Evolutionary conservation across 35 echinoderm and acorn worm species (phyloP).

Genomic region (Stichopus chloronotus): DNA sequence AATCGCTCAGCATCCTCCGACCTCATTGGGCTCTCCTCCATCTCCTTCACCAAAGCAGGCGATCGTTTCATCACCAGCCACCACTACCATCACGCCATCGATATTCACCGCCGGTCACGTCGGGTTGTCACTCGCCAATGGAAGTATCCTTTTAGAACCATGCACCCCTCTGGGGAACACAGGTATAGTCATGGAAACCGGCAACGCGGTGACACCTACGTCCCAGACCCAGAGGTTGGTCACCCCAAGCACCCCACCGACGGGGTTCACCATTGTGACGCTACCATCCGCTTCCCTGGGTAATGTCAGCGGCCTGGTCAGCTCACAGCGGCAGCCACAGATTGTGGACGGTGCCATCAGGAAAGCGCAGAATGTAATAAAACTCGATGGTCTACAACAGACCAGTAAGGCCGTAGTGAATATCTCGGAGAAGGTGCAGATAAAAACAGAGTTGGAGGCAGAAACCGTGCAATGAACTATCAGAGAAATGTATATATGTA

Average conservation of each 20-base stretch:
- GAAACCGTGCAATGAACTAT: conserved; percentile 35
- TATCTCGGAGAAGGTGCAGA: neutral
- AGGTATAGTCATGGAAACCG: conserved; percentile 71
- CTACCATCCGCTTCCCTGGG: conserved; percentile 67
- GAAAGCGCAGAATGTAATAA: conserved; percentile 5
- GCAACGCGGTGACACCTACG: conserved; percentile 63
- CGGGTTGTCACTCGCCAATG: conserved; percentile 64
- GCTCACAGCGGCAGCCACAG: neutral
- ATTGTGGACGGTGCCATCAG: neutral
- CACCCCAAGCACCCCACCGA: conserved; percentile 20
- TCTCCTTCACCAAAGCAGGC: conserved; percentile 67
- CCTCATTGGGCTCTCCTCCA: conserved; percentile 57
- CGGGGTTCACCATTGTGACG: conserved; percentile 83
- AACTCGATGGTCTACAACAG: neutral
- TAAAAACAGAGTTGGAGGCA: conserved; percentile 2
- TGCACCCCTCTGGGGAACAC: conserved; percentile 61
- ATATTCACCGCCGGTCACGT: conserved; percentile 26
- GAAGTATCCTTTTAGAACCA: conserved; percentile 72
- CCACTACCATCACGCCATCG: conserved; percentile 18
- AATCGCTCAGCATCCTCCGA: conserved; percentile 74
- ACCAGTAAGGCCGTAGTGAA: neutral
- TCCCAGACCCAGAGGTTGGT: conserved; percentile 28
- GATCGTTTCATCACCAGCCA: conserved; percentile 33
- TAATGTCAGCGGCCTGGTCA: conserved; percentile 18
- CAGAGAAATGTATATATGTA: neutral